Base-by-base conservation (phyloP, 2,113 vertebrate genomes). In the Chinchilla lanigera region DNA sequence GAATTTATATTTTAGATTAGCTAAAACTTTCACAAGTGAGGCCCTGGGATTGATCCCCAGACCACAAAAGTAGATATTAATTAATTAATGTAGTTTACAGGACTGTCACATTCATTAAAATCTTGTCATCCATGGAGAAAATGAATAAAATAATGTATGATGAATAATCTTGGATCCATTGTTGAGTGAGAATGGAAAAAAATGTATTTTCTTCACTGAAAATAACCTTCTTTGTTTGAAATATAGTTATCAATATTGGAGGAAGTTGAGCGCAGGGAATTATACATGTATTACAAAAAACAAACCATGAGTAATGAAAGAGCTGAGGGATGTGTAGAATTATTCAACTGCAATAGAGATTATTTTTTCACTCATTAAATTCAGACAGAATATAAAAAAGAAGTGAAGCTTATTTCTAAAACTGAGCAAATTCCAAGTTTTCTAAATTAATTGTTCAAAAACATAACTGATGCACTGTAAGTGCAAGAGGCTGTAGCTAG, bases 401-500 rank as follows among this genome's bases (percentile, higher is more conserved):
- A 73, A 85, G 20, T 80, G 38, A 87, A 80, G 33, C 77, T 89
- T 50, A 58, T 73, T 86, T 77, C 19, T 87, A 84, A 95, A 84
- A 65, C 2, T 65, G 28, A 87, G 54, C 19, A 52, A 80, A 56
- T 30, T 33, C 10, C 2, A 38, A 77, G 35, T 35, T 97, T 93
- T 54, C 28, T n/a, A 17, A 50, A 33, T 60, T n/a, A 60, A 71
- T 52, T 69, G 8, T n/a, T 63, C 35, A 77, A n/a, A 82, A 88
- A 33, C 20, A n/a, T 87, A 58, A 69, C 20, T n/a, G 11, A 7
- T 28, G 89, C 3, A 50, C 13, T 12, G 52, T 63, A 83, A n/a
- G n/a, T 28, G 69, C n/a, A 69, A 30, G 14, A 9, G 10, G 22
- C 92, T 61, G 54, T 9, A 78, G 47, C 20, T 67, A 30, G 13